A percentile compares a stretch with the other conserved stretches of the same genome.
Conservation (phyloP, 2,113 vertebrate species). For the Pangasianodon hypophthalmus region DNA sequence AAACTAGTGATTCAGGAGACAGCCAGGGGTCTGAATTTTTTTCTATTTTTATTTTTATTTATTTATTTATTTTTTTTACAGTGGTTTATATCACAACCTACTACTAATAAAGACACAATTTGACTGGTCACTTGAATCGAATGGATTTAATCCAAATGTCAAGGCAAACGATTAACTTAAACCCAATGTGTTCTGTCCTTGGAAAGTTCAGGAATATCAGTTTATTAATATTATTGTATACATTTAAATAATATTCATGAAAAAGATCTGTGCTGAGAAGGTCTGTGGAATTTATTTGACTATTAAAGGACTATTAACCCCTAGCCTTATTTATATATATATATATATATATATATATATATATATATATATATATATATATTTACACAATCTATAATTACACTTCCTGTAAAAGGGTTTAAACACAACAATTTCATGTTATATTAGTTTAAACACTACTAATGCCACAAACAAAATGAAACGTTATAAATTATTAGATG, state of each 20-base stretch:
- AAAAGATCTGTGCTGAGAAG: neutral
- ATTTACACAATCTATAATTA: neutral
- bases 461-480: neutral
- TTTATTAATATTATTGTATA: neutral
- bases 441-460: neutral
- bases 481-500: neutral
- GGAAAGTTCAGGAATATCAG: neutral
- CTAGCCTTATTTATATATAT: neutral
- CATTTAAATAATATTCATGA: neutral
- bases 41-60: no score
- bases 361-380: no score
- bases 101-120: neutral
- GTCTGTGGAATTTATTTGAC: neutral
- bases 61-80: neutral
- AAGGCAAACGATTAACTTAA: neutral
- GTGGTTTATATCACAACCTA: neutral
- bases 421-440: neutral
- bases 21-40: neutral
- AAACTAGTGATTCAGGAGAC: neutral
- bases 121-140: neutral
- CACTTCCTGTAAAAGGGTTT: neutral
- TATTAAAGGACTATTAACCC: no score
- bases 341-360: no score
- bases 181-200: neutral
- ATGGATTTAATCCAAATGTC: neutral